Base-by-base conservation (phyloP, 2,888 invertebrate genomes). In the Erannis defoliaria region DNA sequence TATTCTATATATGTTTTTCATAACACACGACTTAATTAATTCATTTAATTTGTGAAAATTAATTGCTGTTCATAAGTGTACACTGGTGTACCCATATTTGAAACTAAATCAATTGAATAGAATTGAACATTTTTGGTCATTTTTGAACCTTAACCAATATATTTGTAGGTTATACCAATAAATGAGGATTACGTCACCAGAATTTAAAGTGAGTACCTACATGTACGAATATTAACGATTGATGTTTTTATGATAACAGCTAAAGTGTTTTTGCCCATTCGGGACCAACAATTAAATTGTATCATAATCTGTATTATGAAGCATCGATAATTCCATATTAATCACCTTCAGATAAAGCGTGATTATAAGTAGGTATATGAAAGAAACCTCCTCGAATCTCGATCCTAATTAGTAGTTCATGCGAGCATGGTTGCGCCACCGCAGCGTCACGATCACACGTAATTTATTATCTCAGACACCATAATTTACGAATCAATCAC, bases 341-440 rank as follows among this genome's bases (percentile, higher is more conserved):
- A 61, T 55, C 49, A 14, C 29, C 5, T 29, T 18, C 29, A 51
- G 38, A 40, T 19, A 38, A 51, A 61, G 67, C 60, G 57, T 59
- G 63, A 54, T 62, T 67, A 72, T 18, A 74, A 73, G 68, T 18
- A 74, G 73, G 68, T 69, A 56, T 67, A 62, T 62, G 71, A 58
- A 59, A 58, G 67, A 75, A 78, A 78, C 80, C 82, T 81, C 78
- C 80, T 84, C 80, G 86, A 73, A 68, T 81, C 76, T 86, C 80
- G 86, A 73, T 68, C 81, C 76, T 86, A 88, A 89, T 88, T 84
- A 76, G 78, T 75, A 70, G 73, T 74, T 84, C 86, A 85, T 84
- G 83, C 78, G 77, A 76, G 70, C 67, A 62, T 64, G 58, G 71
- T 84, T 85, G 75, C 82, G 74, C 75, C 77, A 82, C 54, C 63